phyloP scores from a whole-genome alignment of 2,797 vertebrate genomes.

The Falco berigora region DNA sequence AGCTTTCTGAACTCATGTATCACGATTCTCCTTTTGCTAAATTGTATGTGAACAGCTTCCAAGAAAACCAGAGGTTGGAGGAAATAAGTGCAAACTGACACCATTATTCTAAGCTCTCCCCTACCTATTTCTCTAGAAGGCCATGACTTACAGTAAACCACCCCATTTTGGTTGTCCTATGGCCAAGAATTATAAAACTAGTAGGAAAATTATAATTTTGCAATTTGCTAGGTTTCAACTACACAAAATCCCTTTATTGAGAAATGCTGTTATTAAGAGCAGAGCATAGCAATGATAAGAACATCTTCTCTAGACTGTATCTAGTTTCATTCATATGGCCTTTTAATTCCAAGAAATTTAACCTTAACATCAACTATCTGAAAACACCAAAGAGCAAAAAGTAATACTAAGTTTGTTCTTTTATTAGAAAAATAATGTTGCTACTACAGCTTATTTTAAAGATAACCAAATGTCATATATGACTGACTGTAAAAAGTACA shows the following conservation, averaged over 20 bases:
- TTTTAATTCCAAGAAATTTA: background rate
- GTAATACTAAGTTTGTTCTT: background rate
- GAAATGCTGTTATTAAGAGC: slow-evolving; percentile 39
- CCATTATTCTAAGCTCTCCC: background rate
- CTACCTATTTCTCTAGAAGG: background rate
- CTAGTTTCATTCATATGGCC: background rate
- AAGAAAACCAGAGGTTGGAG: background rate
- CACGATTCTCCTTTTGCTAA: background rate
- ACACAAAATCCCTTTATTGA: slow-evolving; percentile 50
- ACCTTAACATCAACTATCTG: background rate
- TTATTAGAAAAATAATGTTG: background rate
- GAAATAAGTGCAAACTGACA: background rate
- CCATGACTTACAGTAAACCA: background rate
- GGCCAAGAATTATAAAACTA: slow-evolving; percentile 19
- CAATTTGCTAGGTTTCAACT: background rate
- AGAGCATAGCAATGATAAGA: slow-evolving; percentile 22
- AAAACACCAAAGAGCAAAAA: background rate
- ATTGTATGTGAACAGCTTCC: background rate
- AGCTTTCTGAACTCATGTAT: background rate
- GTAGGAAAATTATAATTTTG: slow-evolving; percentile 6
- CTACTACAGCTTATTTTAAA: background rate
- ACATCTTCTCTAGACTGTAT: background rate
- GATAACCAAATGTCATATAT: background rate
- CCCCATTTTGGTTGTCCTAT: background rate
- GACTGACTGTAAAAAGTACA: background rate